Base-by-base conservation (phyloP, 2,888 invertebrate species). In the Epinotia nisella region DNA sequence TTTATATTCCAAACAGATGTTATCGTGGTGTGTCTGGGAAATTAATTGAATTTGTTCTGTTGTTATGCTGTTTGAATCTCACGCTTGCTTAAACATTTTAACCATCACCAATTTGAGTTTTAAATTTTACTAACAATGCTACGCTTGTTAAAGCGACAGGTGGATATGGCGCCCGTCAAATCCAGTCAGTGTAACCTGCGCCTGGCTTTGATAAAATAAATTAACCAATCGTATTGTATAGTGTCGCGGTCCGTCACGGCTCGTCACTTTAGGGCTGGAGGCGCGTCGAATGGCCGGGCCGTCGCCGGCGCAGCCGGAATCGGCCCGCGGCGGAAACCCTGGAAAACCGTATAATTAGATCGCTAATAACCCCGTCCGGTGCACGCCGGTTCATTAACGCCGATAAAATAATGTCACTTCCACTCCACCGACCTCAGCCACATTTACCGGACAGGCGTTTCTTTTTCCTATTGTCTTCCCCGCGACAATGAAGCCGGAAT, bases 1-100 rank as follows among this genome's bases (percentile, higher is more conserved):
- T 92, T 91, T 92, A 90, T 91, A 92, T 93, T 93, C 91, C 83
- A 90, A 91, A 89, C 93, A 92, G 91, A 92, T 92, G 92, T 89
- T 90, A 89, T 90, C 89, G 87, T 84, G 82, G 83, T 83, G 85
- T 86, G 86, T 81, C 82, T 89, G 86, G 88, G 86, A 90, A 89
- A 90, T 92, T 91, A 91, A 91, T 92, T 91, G 86, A 90, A 90
- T 89, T 81, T 85, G 82, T 85, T 87, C 85, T 89, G 87, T 90
- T 89, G 87, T 89, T 90, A 88, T 90, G 88, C 87, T 83, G 85
- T 86, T 85, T 82, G 84, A 87, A 89, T 88, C 87, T 86, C 86
- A 86, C 82, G 88, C 86, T 84, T 87, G 86, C 88, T 87, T 89
- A 83, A 87, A 84, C 83, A 83, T 89, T 73, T 51, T 58, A 68